Base-by-base conservation (phyloP, 2,113 vertebrate genomes). In the Oxygymnocypris stewartii region DNA sequence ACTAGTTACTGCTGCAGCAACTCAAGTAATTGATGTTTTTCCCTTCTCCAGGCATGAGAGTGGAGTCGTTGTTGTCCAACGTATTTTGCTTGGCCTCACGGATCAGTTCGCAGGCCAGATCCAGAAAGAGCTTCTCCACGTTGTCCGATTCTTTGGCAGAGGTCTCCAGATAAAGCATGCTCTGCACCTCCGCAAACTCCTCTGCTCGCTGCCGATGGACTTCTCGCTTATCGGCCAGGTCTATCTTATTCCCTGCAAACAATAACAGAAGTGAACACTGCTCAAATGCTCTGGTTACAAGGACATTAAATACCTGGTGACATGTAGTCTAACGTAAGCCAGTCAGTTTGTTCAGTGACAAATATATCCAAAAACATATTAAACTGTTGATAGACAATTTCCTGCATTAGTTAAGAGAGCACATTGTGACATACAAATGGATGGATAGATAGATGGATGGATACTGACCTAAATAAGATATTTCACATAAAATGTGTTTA, bases 71-170 rank as follows among this genome's bases (percentile, higher is more conserved):
- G 96, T 99, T 97, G 92, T 98, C 96, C 92, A 99, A 95, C 35
- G 97, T 97, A 92, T 99, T 98, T 94, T 98, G 98, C 91, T 98
- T 96, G 90, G 98, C 98, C 88, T 98, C 97, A 1, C 96, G 95
- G 91, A 99, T 99, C 90, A 99, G 93, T 86, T 97, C 94, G 81
- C 97, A 97, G 0, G 98, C 98, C 92, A 99, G 95, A 94, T 99
- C 97, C 91, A 99, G 96, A 93, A 99, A 99, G 87, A 99, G 97
- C 93, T 98, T 99, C 94, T 99, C 98, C 88, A 99, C 98, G 8
- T 99, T 99, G 94, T 99, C 98, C 0, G 98, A 98, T 85, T 99
- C 98, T 91, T 99, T 99, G 82, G 98, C 98, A 0, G 98, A 99
- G 0, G 98, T 99, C 95, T 99, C 98, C 94, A 99, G 92, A 84